Percentiles rank a stretch among this genome's conserved stretches.
Conservation (phyloP, 2,888 invertebrate genomes). For the Cataglyphis rosenhaueri region DNA sequence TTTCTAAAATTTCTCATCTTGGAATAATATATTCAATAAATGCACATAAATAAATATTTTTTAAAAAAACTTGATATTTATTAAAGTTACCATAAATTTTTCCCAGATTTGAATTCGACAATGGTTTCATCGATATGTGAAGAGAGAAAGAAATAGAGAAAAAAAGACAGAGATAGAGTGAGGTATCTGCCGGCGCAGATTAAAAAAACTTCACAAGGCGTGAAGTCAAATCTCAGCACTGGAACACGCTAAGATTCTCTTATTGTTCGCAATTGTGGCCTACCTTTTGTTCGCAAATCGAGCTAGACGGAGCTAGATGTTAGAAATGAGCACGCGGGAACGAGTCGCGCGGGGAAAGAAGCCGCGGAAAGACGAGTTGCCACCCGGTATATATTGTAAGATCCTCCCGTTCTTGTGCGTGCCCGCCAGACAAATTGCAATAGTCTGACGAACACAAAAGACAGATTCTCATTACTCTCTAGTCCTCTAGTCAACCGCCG, state of each 20-base stretch:
- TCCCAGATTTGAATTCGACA: slow-evolving; percentile 10
- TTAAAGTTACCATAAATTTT: slow-evolving; percentile 12
- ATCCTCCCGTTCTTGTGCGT: neutral
- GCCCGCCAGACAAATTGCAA: slow-evolving; percentile 55
- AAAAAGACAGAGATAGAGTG: neutral
- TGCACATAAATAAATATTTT: neutral
- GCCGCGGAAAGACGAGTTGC: slow-evolving; percentile 36
- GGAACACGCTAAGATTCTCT: slow-evolving; percentile 60
- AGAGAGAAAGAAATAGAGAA: neutral
- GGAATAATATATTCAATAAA: neutral
- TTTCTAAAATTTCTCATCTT: neutral
- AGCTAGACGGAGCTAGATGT: slow-evolving; percentile 59
- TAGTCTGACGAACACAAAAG: slow-evolving; percentile 51
- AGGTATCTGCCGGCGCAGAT: slow-evolving; percentile 14
- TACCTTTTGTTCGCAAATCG: slow-evolving; percentile 65
- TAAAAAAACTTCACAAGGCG: slow-evolving; percentile 51
- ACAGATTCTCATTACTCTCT: slow-evolving; percentile 13
- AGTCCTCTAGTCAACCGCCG: neutral
- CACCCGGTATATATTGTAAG: neutral
- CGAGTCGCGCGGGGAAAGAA: slow-evolving; percentile 52
- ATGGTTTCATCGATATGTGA: neutral
- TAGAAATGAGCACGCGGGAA: slow-evolving; percentile 50
- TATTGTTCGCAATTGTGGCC: slow-evolving; percentile 61
- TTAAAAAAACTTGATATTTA: neutral
- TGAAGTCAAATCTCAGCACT: slow-evolving; percentile 57